Conservation (phyloP, 2,113 vertebrate species). For the Acanthisitta chloris region DNA sequence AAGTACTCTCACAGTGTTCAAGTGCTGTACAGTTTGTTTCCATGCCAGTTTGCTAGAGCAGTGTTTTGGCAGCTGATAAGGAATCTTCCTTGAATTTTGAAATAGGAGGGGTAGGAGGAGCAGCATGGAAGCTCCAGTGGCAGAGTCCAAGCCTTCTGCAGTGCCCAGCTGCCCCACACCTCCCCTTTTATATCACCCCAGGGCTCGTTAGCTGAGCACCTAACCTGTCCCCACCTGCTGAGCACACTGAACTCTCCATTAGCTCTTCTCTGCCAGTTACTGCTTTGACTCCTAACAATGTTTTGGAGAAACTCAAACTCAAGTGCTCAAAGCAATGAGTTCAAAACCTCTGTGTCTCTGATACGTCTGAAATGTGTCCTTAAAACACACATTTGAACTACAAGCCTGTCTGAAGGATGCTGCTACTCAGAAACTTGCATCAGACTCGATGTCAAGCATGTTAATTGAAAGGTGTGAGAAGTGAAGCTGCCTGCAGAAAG, state of each 20-base stretch:
- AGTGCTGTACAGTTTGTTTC: background rate
- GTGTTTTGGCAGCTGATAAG: background rate
- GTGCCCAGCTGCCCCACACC: background rate
- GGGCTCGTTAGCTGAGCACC: background rate
- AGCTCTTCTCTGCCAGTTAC: background rate
- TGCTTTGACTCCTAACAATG: background rate
- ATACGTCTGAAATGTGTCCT: background rate
- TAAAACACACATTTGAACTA: background rate
- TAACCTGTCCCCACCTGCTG: background rate
- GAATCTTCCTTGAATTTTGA: background rate
- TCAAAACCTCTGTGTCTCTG: background rate
- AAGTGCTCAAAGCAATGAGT: background rate
- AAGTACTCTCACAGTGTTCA: slow-evolving; percentile 66
- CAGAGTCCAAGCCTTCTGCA: background rate
- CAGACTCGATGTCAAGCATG: background rate
- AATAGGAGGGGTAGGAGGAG: background rate
- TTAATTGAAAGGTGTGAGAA: background rate
- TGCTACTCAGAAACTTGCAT: background rate
- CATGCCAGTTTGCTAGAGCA: background rate
- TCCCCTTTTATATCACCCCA: background rate
- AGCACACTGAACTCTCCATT: background rate
- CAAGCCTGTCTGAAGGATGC: background rate
- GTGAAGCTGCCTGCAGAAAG: background rate
- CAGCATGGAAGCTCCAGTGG: background rate
- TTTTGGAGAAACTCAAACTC: background rate